phyloP scores from a whole-genome alignment of 2,797 vertebrate species.

The Centroberyx gerrardi region DNA sequence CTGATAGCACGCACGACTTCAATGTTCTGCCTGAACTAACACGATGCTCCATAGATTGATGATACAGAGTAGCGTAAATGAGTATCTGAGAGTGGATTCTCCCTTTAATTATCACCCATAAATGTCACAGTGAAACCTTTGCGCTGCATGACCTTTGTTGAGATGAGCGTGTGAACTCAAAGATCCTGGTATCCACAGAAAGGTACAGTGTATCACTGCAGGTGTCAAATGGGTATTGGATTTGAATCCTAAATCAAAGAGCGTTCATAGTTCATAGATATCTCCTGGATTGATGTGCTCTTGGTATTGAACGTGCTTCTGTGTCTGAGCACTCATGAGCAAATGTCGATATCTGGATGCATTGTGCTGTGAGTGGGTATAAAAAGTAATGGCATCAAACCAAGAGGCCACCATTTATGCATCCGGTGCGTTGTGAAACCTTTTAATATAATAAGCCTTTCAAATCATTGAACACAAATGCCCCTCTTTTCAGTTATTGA shows the following conservation, averaged over 20 bases:
- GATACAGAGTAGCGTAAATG: no score
- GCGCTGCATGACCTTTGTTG: conserved; percentile 39
- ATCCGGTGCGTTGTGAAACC: neutral
- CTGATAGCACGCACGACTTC: no score
- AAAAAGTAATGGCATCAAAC: conserved; percentile 5
- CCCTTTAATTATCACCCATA: conserved; percentile 36
- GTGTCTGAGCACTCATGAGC: conserved; percentile 2
- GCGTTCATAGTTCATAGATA: conserved; percentile 20
- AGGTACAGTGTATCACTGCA: conserved; percentile 11
- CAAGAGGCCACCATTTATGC: neutral
- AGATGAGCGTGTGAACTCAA: conserved; percentile 34
- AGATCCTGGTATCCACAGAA: conserved; percentile 21
- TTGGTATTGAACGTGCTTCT: neutral
- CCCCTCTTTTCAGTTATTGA: conserved; percentile 37
- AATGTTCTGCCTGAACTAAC: no score
- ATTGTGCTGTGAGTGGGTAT: neutral
- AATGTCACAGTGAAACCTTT: conserved; percentile 46
- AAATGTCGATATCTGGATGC: conserved; percentile 30
- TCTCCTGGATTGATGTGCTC: conserved; percentile 37
- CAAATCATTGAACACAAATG: conserved; percentile 37
- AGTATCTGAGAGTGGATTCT: no score
- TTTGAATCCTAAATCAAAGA: conserved; percentile 43
- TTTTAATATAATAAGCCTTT: conserved; percentile 15
- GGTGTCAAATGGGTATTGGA: conserved; percentile 17
- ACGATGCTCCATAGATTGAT: no score